A percentile compares a stretch with the other conserved stretches of the same genome.
phyloP scores from a whole-genome alignment of 2,888 invertebrate genomes.

The Tachina fera region DNA sequence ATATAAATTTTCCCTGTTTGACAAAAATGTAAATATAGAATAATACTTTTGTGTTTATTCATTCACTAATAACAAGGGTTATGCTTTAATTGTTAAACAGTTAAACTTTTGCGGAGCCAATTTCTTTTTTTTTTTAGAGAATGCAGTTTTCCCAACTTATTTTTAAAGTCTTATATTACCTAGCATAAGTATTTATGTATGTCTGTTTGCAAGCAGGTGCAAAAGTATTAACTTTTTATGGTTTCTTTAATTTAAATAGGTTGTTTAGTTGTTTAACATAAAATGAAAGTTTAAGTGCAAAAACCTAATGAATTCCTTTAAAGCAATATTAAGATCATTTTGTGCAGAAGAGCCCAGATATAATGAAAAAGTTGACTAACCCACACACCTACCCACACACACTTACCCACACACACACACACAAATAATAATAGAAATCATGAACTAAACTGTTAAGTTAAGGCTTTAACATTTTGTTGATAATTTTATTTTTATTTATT shows the following conservation, averaged over 20 bases:
- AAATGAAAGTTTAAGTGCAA: slow-evolving; percentile 31
- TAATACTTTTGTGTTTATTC: neutral
- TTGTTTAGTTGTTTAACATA: slow-evolving; percentile 40
- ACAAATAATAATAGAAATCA: too few relatives aligned
- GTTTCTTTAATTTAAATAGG: slow-evolving; percentile 57
- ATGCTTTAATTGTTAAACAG: slow-evolving; percentile 41
- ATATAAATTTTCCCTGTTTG: too few relatives aligned
- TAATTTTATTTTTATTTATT: too few relatives aligned
- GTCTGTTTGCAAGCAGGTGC: neutral
- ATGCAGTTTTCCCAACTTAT: slow-evolving; percentile 32
- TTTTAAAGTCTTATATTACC: slow-evolving; percentile 27
- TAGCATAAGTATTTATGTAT: neutral
- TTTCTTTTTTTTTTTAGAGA: neutral
- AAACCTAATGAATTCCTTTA: slow-evolving; percentile 10
- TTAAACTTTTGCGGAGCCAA: slow-evolving; percentile 45
- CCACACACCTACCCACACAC: too few relatives aligned
- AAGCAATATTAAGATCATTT: slow-evolving; percentile 36
- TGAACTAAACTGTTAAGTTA: too few relatives aligned
- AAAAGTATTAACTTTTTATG: slow-evolving; percentile 43
- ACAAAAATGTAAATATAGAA: too few relatives aligned
- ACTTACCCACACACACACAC: too few relatives aligned
- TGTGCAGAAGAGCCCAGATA: neutral
- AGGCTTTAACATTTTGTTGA: too few relatives aligned
- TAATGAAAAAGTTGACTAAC: neutral
- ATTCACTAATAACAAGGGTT: slow-evolving; percentile 42